These are phyloP conservation scores for Myrmophylax atrothorax DNA, from an alignment of 2,113 vertebrate species.

Conservation along the genomic window DNA sequence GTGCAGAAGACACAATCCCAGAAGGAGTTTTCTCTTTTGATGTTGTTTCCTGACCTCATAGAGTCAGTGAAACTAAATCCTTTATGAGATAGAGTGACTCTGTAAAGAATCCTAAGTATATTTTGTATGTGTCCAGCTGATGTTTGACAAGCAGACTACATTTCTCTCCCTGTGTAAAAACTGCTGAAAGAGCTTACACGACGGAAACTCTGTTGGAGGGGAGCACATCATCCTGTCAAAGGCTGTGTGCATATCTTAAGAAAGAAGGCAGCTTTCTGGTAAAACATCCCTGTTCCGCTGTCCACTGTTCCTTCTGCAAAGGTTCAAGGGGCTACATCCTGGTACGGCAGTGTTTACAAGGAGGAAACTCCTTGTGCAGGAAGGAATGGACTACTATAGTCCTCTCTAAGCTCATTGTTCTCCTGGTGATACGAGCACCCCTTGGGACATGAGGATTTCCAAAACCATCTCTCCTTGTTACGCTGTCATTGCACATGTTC, in stretches of 20 bases:
- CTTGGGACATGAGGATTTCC: not conserved
- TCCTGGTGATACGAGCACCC: rapidly evolving
- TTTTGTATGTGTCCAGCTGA: slow-evolving; percentile 51
- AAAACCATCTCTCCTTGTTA: not conserved
- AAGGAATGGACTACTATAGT: rapidly evolving
- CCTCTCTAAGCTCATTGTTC: not conserved
- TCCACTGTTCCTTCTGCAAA: not conserved
- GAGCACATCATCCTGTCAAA: not conserved
- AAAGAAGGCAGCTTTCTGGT: not conserved
- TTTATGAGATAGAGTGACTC: slow-evolving; percentile 53
- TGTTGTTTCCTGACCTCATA: slow-evolving; percentile 71
- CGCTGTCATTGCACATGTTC: rapidly evolving
- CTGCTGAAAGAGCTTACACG: not conserved
- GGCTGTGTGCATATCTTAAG: not conserved
- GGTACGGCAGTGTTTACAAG: not conserved
- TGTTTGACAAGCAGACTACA: slow-evolving; percentile 65
- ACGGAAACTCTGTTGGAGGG: rapidly evolving
- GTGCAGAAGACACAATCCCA: slow-evolving; percentile 56
- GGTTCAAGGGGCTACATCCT: not conserved
- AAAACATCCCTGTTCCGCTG: not conserved
- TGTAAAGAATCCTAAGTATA: slow-evolving; percentile 41
- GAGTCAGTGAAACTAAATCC: slow-evolving; percentile 70
- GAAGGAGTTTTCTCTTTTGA: slow-evolving; percentile 71
- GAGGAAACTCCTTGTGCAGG: not conserved
- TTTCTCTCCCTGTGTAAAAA: slow-evolving; percentile 22